Base-by-base conservation (phyloP, 2,888 invertebrate species). In the Melangyna quadrimaculata region DNA sequence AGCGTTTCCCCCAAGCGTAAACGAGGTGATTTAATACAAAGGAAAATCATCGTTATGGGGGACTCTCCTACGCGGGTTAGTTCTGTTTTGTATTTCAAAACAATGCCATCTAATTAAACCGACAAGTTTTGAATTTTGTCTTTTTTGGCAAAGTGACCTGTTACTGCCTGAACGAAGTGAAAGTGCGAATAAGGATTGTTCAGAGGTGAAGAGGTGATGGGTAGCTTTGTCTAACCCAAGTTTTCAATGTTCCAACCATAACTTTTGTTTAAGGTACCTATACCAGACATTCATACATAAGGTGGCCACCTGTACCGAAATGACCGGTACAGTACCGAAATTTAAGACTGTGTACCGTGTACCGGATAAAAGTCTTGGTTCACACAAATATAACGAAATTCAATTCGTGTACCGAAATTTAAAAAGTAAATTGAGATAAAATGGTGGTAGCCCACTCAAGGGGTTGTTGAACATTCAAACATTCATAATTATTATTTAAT, bases 1-100 rank as follows among this genome's bases (percentile, higher is more conserved):
- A 71, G 43, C 32, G 65, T 29, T 57, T 22, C 22, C 67, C 59
- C 53, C 59, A 45, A 61, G 57, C 74, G 51, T 67, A 79, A 78
- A 74, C 71, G 79, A 84, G 75, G 75, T 80, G 84, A 84, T 80
- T 75, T 79, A 84, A 79, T 80, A 69, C 77, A 79, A 72, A 75
- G n/a, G 79, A 67, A 80, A 72, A 84, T 84, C 79, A 84, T 84
- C 80, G 48, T 80, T 75, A 79, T 32, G 65, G 27, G 69, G 79
- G 80, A n/a, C n/a, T 84, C 59, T 71, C 71, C 84, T 75, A 75
- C 72, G 75, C 48, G 53, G 79, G 80, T 72, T 67, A 35, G 51
- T 61, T 75, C 77, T 84, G 80, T 84, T 84, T 79, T 84, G 80
- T 61, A 69, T 75, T 75, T 79, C 32, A 71, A 74, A 72, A 84